These are phyloP conservation scores for Zosterops borbonicus DNA, from an alignment of 2,113 vertebrate species.

Conservation along the genomic window DNA sequence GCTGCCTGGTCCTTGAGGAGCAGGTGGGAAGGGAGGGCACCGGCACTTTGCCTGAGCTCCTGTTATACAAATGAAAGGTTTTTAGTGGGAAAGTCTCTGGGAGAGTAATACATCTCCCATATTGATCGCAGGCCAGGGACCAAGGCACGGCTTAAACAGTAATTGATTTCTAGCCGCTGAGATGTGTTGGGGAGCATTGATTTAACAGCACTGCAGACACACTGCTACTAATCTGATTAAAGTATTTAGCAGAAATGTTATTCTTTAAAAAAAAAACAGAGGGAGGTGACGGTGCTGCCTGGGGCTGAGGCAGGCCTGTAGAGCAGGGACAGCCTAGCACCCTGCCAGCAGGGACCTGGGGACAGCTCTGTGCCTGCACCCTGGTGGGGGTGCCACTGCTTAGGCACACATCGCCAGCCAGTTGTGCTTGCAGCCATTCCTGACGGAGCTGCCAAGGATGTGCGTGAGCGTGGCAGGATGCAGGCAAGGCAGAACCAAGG, in stretches of 20 bases:
- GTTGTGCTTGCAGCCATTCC: neutral
- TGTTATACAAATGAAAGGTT: conserved; percentile 73
- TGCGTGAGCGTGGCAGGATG: accelerated
- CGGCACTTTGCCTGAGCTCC: conserved; percentile 46
- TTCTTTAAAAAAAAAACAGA: conserved; percentile 68
- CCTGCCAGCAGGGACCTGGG: accelerated
- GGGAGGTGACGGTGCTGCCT: conserved; percentile 29
- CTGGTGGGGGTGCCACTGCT: accelerated
- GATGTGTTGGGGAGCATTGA: conserved; percentile 80
- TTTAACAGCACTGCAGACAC: conserved; percentile 76
- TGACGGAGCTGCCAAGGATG: neutral
- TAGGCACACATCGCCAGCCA: neutral
- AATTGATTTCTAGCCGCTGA: conserved; percentile 81
- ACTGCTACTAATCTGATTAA: conserved; percentile 76
- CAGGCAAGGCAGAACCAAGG: neutral
- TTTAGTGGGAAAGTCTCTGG: conserved; percentile 72
- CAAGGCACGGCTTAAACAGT: conserved; percentile 79
- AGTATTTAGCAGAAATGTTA: conserved; percentile 78
- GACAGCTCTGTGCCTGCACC: accelerated
- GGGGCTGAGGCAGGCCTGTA: neutral
- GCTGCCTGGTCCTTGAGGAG: neutral
- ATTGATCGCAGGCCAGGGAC: conserved; percentile 78
- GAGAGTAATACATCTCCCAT: conserved; percentile 79
- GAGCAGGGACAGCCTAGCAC: neutral
- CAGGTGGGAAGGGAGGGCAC: neutral